Base-by-base conservation (phyloP, 1,140 invertebrate species). In the Chionoecetes opilio region DNA sequence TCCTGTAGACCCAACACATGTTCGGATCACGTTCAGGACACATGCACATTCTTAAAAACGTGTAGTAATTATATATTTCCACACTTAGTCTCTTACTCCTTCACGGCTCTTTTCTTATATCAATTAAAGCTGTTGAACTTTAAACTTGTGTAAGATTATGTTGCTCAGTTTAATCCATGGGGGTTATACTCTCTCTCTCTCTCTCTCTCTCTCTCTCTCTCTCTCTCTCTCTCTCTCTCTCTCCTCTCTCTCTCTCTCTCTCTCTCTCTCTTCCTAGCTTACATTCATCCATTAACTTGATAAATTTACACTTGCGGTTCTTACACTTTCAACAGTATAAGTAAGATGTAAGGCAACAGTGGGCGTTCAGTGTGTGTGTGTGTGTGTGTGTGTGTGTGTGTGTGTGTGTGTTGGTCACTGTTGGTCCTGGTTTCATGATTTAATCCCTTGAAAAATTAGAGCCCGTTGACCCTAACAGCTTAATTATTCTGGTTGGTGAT, bases 321-420 rank as follows among this genome's bases (percentile, higher is more conserved):
- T n/a, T n/a, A n/a, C n/a, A n/a, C n/a, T n/a, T n/a, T n/a, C n/a
- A n/a, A n/a, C n/a, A n/a, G n/a, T n/a, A n/a, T n/a, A n/a, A n/a
- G n/a, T n/a, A n/a, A n/a, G n/a, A n/a, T n/a, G n/a, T n/a, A n/a
- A n/a, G n/a, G n/a, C n/a, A n/a, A n/a, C n/a, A n/a, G 41, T 46
- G 5, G 41, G 5, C 14, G 41, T 46, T 46, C 41, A 8, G 63
- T 75, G 63, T 75, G 63, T 75, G 63, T 75, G 63, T 75, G 63
- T 75, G 63, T 75, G 63, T 75, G 63, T 75, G 63, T 75, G 63
- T 75, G 63, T 75, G 63, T 75, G 63, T 75, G 63, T 75, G 63
- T 75, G 63, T 75, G 21, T 75, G 21, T 21, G 63, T 11, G 63
- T n/a, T 75, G 63, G 21, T n/a, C 63, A 75, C 63, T 75, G 21